Conservation (phyloP, 2,888 invertebrate genomes). For the Danaus chrysippus region DNA sequence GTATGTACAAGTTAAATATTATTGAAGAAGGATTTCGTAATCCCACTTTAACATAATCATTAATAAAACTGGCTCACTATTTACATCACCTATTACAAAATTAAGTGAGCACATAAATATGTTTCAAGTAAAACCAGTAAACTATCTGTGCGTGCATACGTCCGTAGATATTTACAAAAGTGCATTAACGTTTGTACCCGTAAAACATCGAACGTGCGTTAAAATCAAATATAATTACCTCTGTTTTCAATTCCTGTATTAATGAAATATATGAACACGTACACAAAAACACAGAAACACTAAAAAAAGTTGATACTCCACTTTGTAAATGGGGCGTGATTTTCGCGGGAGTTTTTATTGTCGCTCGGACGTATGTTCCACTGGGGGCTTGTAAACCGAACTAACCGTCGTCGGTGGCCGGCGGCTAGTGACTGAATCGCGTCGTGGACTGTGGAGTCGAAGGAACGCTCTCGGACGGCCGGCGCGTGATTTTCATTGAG, state of each 20-base stretch:
- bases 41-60: too few species aligned
- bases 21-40: too few species aligned
- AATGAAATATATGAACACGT: slow-evolving; percentile 33
- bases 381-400: slow-evolving; percentile 50
- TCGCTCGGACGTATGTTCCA: slow-evolving; percentile 38
- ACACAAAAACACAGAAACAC: slow-evolving; percentile 36
- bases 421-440: slow-evolving; percentile 42
- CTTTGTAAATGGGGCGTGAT: slow-evolving; percentile 32
- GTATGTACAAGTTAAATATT: too few species aligned
- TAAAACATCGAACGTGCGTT: slow-evolving; percentile 30
- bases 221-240: slow-evolving; percentile 43
- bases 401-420: slow-evolving; percentile 40
- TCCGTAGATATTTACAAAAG: slow-evolving; percentile 13
- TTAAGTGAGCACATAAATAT: not conserved
- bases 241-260: slow-evolving; percentile 37
- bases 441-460: slow-evolving; percentile 45
- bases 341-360: slow-evolving; percentile 31
- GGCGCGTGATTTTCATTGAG: slow-evolving; percentile 38
- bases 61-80: too few species aligned
- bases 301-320: slow-evolving; percentile 37
- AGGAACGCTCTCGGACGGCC: slow-evolving; percentile 28
- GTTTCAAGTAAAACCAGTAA: not conserved
- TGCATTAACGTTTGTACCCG: not conserved
- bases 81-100: not conserved
- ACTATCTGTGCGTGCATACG: not conserved